phyloP scores from a whole-genome alignment of 2,888 invertebrate species.

The Trichogramma dendrolimi region DNA sequence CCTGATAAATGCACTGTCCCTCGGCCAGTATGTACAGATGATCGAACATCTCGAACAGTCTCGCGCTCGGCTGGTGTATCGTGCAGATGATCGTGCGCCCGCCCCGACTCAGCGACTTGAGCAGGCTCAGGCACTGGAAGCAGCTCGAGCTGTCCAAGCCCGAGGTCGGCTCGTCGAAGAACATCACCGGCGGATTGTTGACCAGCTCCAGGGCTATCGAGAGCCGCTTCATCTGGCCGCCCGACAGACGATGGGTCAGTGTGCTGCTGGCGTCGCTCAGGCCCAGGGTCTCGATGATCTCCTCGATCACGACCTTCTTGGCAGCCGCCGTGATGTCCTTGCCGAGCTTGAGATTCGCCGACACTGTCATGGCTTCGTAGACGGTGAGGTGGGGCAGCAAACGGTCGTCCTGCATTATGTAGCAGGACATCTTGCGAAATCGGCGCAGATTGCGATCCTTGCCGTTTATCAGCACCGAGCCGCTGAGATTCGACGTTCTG shows the following conservation, averaged over 20 bases:
- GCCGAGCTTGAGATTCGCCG: constrained; percentile 87
- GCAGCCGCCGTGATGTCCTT: constrained; percentile 69
- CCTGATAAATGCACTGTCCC: constrained; percentile 91
- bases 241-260: constrained; percentile 75
- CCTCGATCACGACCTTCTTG: constrained; percentile 71
- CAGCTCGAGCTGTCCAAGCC: constrained; percentile 93
- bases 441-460: constrained; percentile 79
- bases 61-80: constrained; percentile 93
- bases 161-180: constrained; percentile 91
- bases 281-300: constrained; percentile 81
- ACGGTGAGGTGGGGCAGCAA: constrained; percentile 86
- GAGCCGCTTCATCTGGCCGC: constrained; percentile 85
- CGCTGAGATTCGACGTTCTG: constrained; percentile 80
- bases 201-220: constrained; percentile 90
- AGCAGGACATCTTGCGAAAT: constrained; percentile 90
- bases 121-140: constrained; percentile 83
- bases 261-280: constrained; percentile 77
- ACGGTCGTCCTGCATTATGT: constrained; percentile 95
- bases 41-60: constrained; percentile 94
- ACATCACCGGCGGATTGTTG: constrained; percentile 96
- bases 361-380: constrained; percentile 87
- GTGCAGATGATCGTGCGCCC: constrained; percentile 90
- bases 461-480: constrained; percentile 82
- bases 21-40: constrained; percentile 86
- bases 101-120: constrained; percentile 83